Base-by-base conservation (phyloP, 2,797 vertebrate species). In the Odontamblyopus rebecca region DNA sequence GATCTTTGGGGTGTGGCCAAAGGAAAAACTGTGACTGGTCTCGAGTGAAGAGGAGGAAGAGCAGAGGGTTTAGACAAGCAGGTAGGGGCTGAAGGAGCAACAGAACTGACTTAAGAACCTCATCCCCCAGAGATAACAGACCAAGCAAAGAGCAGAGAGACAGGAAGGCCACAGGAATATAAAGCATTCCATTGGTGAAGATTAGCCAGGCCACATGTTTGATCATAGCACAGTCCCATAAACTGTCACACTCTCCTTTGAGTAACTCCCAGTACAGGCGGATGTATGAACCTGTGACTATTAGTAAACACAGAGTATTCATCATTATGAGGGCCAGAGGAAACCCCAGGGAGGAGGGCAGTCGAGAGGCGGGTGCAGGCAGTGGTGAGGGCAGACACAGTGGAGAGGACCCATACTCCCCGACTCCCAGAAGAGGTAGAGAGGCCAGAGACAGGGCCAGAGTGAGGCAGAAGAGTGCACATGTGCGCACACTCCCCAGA, bases 201-300 rank as follows among this genome's bases (percentile, higher is more conserved):
- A 98, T 97, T 71, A 99, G 93, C 96, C 97, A 97, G 83, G 97
- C 96, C 62, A 98, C 95, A 0, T 98, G 97, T 89, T 97, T 95
- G 84, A 97, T 95, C 95, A 98, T 96, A 80, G 95, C 93, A 0
- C 96, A 96, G 89, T 98, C 97, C 96, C 97, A 96, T 85, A 95
- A 90, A 5, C 95, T 94, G 51, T 96, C 93, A 12, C 95, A 94
- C 76, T 96, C 95, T 0, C 95, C 95, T 50, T 95, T 91, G 0
- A 97, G 94, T 89, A 98, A 89, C 88, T 93, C 94, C 88, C 97
- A 98, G 89, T 97, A 97, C 13, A 99, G 95, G 12, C 94, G 92
- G 86, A 97, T 96, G 91, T 96, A 97, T 78, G 97, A 96, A 7
- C 93, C 94, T 0, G 96, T 96, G 88, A 96, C 94, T 0, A 96